A percentile compares a stretch with the other conserved stretches of the same genome.
Conservation (phyloP, 2,888 invertebrate genomes). For the Coenonympha glycerion region DNA sequence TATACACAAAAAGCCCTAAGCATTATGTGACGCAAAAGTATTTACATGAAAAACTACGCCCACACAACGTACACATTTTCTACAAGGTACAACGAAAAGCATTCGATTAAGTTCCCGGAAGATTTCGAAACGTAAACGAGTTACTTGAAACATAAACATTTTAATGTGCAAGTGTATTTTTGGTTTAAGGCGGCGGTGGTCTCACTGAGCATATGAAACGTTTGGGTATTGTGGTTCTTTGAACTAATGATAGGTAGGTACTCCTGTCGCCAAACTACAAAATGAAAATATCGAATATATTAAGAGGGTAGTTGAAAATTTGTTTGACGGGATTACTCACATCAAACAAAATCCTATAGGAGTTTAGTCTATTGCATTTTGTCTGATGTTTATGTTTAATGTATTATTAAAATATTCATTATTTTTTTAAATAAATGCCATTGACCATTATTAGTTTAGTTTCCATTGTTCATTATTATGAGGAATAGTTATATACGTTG, state of each 20-base stretch:
- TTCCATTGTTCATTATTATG: background rate
- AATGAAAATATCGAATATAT: no score
- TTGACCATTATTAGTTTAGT: no score
- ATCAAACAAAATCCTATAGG: no score
- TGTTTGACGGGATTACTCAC: no score
- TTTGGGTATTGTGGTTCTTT: constrained; percentile 2
- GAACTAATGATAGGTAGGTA: background rate
- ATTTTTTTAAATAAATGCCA: background rate
- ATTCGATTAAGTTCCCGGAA: constrained; percentile 46
- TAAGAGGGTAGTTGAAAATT: constrained; percentile 7
- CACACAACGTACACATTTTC: constrained; percentile 11
- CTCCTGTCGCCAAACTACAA: no score
- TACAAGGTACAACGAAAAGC: constrained; percentile 24
- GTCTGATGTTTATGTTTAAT: no score
- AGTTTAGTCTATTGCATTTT: no score
- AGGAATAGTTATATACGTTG: constrained; percentile 33
- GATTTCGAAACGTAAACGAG: constrained; percentile 58
- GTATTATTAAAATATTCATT: background rate
- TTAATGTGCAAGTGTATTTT: constrained; percentile 52
- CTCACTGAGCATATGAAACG: constrained; percentile 7
- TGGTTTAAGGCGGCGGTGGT: constrained; percentile 50
- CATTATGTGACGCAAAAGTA: background rate
- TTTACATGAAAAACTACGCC: background rate
- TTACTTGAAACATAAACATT: constrained; percentile 67
- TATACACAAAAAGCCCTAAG: background rate